These are phyloP conservation scores for Palythoa grandiflora DNA, from an alignment of 92 coral and sea anemone genomes.

Conservation along the genomic window DNA sequence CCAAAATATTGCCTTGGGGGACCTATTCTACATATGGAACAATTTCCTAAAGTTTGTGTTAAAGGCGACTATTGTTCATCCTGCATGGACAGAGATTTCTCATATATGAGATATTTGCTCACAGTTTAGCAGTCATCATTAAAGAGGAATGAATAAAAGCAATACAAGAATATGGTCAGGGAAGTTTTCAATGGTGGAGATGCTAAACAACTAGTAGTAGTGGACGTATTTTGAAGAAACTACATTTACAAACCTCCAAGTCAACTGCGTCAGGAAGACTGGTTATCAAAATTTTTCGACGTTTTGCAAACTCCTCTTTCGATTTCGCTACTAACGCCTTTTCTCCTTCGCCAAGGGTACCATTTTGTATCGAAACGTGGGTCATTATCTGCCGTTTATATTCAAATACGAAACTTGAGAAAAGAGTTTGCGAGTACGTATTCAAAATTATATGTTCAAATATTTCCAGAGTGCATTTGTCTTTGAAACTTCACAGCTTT, in stretches of 20 bases:
- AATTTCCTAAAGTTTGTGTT: too few species aligned
- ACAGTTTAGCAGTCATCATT: too few species aligned
- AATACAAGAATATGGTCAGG: too few species aligned
- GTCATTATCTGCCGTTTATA: conserved; percentile 13
- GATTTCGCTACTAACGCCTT: conserved; percentile 49
- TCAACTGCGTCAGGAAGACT: conserved; percentile 72
- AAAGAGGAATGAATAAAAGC: too few species aligned
- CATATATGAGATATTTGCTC: too few species aligned
- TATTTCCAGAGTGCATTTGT: background rate
- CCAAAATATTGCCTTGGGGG: too few species aligned
- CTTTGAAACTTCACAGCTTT: background rate
- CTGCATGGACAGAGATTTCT: too few species aligned
- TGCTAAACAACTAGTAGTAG: too few species aligned
- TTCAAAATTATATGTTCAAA: background rate
- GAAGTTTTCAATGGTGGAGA: too few species aligned
- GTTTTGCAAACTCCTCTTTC: conserved; percentile 74
- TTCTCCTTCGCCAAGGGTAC: conserved; percentile 20
- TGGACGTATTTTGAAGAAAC: background rate
- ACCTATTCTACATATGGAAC: too few species aligned
- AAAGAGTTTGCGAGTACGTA: background rate
- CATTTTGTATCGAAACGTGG: conserved; percentile 20
- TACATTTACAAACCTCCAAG: conserved; percentile 62
- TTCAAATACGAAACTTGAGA: background rate
- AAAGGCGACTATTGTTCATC: too few species aligned
- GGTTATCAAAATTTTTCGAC: conserved; percentile 70